These are phyloP conservation scores for Rapana venosa DNA, from an alignment of 2,888 invertebrate species.

Conservation along the genomic window DNA sequence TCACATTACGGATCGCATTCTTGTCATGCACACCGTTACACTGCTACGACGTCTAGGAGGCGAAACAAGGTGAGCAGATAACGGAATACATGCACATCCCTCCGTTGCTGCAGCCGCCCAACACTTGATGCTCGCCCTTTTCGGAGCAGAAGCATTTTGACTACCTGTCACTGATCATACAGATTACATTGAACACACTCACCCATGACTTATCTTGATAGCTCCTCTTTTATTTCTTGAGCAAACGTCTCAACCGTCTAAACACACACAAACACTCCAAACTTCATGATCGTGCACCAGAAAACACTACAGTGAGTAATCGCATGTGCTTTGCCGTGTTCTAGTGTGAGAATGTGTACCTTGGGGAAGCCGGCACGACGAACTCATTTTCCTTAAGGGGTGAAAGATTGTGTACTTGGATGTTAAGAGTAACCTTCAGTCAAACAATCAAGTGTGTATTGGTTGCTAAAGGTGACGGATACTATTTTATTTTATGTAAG, in stretches of 20 bases:
- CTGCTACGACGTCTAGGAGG: not conserved
- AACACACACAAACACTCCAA: conserved; percentile 14
- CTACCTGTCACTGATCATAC: conserved; percentile 1
- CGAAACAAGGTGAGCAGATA: conserved; percentile 19
- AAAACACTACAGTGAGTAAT: not conserved
- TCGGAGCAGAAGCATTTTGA: conserved; percentile 21
- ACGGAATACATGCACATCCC: conserved; percentile 9
- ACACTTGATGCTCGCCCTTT: conserved; percentile 33
- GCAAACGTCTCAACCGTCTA: not conserved
- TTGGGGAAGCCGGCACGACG: conserved; percentile 37
- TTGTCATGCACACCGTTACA: not conserved
- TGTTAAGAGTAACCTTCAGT: not conserved
- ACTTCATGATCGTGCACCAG: conserved; percentile 27
- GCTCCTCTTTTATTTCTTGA: not conserved
- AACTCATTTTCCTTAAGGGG: conserved; percentile 18
- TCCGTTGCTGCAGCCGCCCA: not conserved
- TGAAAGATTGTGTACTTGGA: not conserved
- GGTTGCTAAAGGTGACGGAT: not conserved
- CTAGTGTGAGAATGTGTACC: conserved; percentile 40
- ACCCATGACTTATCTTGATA: conserved; percentile 9
- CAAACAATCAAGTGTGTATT: not conserved
- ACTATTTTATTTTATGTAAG: not conserved
- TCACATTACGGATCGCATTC: not conserved
- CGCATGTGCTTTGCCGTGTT: conserved; percentile 32
- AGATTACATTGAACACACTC: conserved; percentile 3